Evolutionary conservation across 2,888 invertebrate genomes (phyloP), one percentile per base, ranked within the genome.

Genomic region (Agriotes lineatus): DNA sequence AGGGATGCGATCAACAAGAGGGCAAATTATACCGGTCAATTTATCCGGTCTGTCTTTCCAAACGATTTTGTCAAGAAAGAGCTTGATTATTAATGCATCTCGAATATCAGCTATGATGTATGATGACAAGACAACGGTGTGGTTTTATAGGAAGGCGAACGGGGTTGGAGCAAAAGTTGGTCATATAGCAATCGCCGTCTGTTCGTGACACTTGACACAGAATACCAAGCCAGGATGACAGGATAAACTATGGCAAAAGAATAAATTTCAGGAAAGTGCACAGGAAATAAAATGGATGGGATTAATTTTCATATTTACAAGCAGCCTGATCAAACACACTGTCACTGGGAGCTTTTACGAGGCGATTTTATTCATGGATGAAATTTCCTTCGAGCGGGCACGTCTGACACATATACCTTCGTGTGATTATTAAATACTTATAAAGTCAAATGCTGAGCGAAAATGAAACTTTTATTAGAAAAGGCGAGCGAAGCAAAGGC

Each of bases 201-300:
- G 74, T 19, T 71, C 39, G 30, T 72, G 74, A 72, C 74, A 71
- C 69, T 71, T 67, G 72, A 75, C 70, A 67, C 44, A 58, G 54
- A 67, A 61, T 33, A 65, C 48, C 59, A 66, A 63, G 58, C 52
- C 30, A 33, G 45, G 39, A 59, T 54, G 50, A 64, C 48, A 56
- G 61, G 18, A 65, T 69, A 65, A 65, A 48, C 69, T 57, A 64
- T 68, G 45, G 54, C 14, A 10, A 39, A 58, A 16, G 56, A 64
- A 59, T 65, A 60, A 66, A 66, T 66, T 60, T 57, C 39, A 35
- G 48, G 52, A 64, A 60, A 64, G 64, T 69, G 62, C 60, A 45
- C 57, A 22, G 52, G 14, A 61, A 54, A 65, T 65, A 65, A 58
- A 57, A 58, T 65, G 19, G 66, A 30, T 44, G 42, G 33, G 42